These are phyloP conservation scores for Myotis findleyi DNA, from an alignment of 2,797 vertebrate species.

Conservation along the genomic window DNA sequence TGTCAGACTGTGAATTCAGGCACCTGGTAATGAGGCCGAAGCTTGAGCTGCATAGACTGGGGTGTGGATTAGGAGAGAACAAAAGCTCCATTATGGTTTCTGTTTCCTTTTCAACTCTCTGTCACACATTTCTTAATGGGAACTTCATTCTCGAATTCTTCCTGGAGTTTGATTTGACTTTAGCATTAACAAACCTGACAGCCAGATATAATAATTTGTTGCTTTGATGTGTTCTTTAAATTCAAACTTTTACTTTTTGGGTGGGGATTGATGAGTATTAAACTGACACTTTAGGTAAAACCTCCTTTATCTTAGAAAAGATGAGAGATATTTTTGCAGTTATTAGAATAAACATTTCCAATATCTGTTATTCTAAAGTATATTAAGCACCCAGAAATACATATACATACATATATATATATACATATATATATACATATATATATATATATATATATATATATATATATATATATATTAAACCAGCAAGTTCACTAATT, in stretches of 20 bases:
- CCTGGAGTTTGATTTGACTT: conserved; percentile 44
- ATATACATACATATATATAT: too few relatives aligned
- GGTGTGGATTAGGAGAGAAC: conserved; percentile 41
- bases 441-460: too few relatives aligned
- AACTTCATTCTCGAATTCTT: conserved; percentile 23
- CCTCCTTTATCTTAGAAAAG: background rate
- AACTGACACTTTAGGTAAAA: background rate
- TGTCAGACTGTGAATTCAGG: conserved; percentile 67
- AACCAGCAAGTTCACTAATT: background rate
- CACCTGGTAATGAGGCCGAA: background rate
- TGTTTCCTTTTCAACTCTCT: conserved; percentile 53
- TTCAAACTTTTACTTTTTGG: conserved; percentile 30
- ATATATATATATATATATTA: background rate
- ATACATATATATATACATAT: too few relatives aligned
- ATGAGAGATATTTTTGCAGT: background rate
- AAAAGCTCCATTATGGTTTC: conserved; percentile 52
- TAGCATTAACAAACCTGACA: conserved; percentile 51
- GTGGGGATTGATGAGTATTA: background rate
- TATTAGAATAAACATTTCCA: conserved; percentile 31
- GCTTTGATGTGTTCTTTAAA: conserved; percentile 41
- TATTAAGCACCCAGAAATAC: background rate
- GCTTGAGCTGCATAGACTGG: background rate
- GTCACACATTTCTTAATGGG: background rate
- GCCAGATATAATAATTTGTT: conserved; percentile 18
- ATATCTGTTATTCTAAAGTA: background rate